These are phyloP conservation scores for Empidonax alnorum DNA, from an alignment of 2,113 vertebrate species.

Conservation along the genomic window DNA sequence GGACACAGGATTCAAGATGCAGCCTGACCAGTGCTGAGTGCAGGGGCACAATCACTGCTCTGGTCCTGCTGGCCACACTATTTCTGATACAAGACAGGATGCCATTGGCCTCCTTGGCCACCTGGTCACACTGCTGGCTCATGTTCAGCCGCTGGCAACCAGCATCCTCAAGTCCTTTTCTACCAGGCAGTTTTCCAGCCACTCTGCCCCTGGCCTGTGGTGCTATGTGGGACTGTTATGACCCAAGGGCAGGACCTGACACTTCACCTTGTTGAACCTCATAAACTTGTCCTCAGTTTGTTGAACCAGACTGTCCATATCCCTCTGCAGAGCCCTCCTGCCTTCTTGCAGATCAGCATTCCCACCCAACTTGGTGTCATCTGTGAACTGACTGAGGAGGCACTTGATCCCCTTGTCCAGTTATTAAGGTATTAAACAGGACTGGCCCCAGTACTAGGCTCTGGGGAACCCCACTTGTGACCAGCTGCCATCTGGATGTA, in stretches of 20 bases:
- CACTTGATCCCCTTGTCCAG: no score
- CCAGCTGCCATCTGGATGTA: background rate
- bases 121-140: background rate
- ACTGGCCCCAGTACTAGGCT: background rate
- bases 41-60: background rate
- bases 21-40: rapidly evolving
- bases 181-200: background rate
- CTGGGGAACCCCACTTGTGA: no score
- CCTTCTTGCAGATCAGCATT: background rate
- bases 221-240: background rate
- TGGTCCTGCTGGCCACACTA: background rate
- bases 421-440: background rate
- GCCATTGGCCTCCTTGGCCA: background rate
- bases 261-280: no score
- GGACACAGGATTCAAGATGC: rapidly evolving
- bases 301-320: background rate
- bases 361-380: background rate
- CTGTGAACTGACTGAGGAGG: background rate
- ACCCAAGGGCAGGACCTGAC: background rate
- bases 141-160: rapidly evolving
- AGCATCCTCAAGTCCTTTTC: background rate
- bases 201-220: background rate
- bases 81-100: background rate
- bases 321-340: background rate
- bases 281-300: background rate